Evolutionary conservation across 1,140 invertebrate species (phyloP), one percentile per base, ranked within the genome.

Genomic region (Pseudomyrmex pallidus): DNA sequence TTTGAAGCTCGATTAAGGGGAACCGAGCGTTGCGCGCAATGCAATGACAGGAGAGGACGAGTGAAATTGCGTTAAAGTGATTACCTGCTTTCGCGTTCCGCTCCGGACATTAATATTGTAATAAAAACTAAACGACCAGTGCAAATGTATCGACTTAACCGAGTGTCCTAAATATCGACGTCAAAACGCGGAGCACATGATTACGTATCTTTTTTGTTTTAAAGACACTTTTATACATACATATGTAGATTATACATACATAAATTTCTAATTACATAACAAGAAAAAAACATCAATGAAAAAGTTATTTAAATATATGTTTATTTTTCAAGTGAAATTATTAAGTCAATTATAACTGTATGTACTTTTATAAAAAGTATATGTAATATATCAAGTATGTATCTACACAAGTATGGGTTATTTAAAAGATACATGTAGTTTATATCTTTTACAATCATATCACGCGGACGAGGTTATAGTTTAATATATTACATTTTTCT

Each of bases 1-100:
- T 76, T 77, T 56, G 62, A 46, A 83, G 73, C 74, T 56, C 82
- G 73, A 78, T 78, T 68, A 76, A 78, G 76, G 46, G 76, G 66
- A 80, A 80, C n/a, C 66, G 76, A 48, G 44, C 66, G 61, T 64
- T 76, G 74, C 46, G 66, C 66, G 64, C 66, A 15, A 72, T 61
- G 67, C 74, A 59, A 48, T 80, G 76, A 80, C 66, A 59, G 66
- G 66, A 50, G 54, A 80, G 76, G 56, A 80, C 76, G 76, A 80
- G 76, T 72, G 76, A 61, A 83, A 78, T 83, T 78, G 74, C 74
- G 15, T 61, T 76, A 66, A 64, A 76, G 61, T 77, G 61, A 73
- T 83, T 76, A 66, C 63, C 20, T 50, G 62, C 25, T 77, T 66
- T 76, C 62, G 50, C 73, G 50, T 59, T 77, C 2, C 61, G 48